Conservation (phyloP, 1,140 invertebrate genomes). For the Euschistus heros region DNA sequence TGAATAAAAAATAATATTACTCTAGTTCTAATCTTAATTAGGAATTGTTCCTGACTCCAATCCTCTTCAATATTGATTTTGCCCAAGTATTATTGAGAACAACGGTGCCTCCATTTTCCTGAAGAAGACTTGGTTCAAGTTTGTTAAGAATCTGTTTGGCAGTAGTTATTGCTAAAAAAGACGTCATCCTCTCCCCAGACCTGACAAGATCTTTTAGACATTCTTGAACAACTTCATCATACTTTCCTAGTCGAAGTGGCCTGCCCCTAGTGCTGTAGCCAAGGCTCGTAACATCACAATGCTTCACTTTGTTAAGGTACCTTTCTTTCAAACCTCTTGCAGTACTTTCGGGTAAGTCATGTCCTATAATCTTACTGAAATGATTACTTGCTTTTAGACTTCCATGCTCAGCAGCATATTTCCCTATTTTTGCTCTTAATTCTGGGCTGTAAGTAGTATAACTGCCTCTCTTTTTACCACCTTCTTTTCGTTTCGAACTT, state of each 20-base stretch:
- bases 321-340: slow-evolving; percentile 35
- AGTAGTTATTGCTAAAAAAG: slow-evolving; percentile 36
- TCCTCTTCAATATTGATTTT: slow-evolving; percentile 35
- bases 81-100: slow-evolving; percentile 37
- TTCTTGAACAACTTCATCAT: slow-evolving; percentile 36
- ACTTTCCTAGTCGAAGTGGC: slow-evolving; percentile 35
- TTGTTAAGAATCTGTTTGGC: slow-evolving; percentile 36
- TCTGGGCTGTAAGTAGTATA: slow-evolving; percentile 36
- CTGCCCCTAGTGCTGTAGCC: slow-evolving; percentile 35
- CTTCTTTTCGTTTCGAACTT: neutral
- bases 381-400: slow-evolving; percentile 34
- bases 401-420: slow-evolving; percentile 36
- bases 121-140: slow-evolving; percentile 34
- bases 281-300: slow-evolving; percentile 32
- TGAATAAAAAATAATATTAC: too few species aligned
- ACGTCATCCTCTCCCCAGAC: slow-evolving; percentile 35
- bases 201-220: slow-evolving; percentile 35
- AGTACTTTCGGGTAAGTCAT: slow-evolving; percentile 36
- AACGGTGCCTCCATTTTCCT: slow-evolving; percentile 36
- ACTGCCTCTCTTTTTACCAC: slow-evolving; percentile 30
- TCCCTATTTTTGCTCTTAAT: slow-evolving; percentile 36
- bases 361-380: slow-evolving; percentile 33
- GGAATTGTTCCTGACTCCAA: slow-evolving; percentile 29
- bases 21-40: slow-evolving; percentile 10
- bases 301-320: slow-evolving; percentile 32